Percentiles rank a stretch among this genome's conserved stretches.
These are phyloP conservation scores for Phyllopteryx taeniolatus DNA, from an alignment of 2,113 vertebrate species.

Conservation along the genomic window DNA sequence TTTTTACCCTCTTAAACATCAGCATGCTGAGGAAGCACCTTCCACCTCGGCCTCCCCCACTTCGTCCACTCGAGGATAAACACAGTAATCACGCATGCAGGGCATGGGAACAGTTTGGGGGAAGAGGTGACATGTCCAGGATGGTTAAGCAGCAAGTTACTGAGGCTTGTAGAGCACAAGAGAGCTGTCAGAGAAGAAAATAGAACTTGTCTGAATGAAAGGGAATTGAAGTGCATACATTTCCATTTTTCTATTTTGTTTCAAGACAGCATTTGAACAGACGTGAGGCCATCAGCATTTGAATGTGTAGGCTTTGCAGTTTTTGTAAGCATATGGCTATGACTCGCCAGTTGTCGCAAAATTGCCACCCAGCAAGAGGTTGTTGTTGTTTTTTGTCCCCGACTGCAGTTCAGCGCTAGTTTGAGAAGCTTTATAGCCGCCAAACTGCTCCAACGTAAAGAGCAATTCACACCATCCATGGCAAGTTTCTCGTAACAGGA, in stretches of 20 bases:
- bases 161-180: conserved; percentile 61
- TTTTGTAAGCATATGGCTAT: not conserved
- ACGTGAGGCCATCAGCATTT: not conserved
- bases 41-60: conserved; percentile 63
- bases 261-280: not conserved
- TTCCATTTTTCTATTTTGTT: not conserved
- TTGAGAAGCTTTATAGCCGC: too few species aligned
- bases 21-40: conserved; percentile 73
- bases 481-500: too few species aligned
- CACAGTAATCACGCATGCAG: conserved; percentile 40
- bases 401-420: too few species aligned
- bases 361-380: too few species aligned
- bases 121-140: conserved; percentile 33
- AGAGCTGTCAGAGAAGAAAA: conserved; percentile 64
- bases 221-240: conserved; percentile 43
- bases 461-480: too few species aligned
- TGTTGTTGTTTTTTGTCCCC: too few species aligned
- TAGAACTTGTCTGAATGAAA: conserved; percentile 59
- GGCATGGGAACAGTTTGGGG: conserved; percentile 12
- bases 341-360: not conserved
- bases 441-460: too few species aligned
- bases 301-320: not conserved
- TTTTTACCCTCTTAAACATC: conserved; percentile 77
- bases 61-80: conserved; percentile 65
- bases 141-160: conserved; percentile 61